phyloP scores from a whole-genome alignment of 2,888 invertebrate species.

The Agonum fuliginosum region DNA sequence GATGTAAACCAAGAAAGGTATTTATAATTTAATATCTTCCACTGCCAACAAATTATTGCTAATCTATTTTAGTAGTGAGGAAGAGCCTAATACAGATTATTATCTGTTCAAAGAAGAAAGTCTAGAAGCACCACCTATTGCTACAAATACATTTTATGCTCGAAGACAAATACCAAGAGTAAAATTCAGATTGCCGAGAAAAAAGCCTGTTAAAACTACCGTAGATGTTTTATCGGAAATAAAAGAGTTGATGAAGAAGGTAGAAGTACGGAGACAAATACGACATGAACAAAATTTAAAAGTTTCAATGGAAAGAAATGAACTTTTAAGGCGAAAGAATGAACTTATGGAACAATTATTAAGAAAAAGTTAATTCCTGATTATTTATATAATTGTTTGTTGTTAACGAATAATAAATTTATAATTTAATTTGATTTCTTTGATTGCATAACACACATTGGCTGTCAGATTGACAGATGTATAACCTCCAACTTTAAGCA shows the following conservation, averaged over 20 bases:
- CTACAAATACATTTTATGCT: neutral
- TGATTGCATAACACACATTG: neutral
- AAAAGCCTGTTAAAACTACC: slow-evolving; percentile 9
- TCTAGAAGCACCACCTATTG: slow-evolving; percentile 3
- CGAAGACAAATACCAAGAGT: neutral
- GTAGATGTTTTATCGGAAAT: slow-evolving; percentile 47
- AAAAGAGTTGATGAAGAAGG: slow-evolving; percentile 51
- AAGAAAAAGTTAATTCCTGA: neutral
- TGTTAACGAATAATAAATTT: too few species aligned
- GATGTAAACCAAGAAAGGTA: neutral
- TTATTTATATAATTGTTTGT: slow-evolving; percentile 10
- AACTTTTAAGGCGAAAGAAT: slow-evolving; percentile 40
- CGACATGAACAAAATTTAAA: slow-evolving; percentile 45
- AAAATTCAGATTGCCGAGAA: neutral
- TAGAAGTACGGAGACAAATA: slow-evolving; percentile 44
- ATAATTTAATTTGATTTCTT: too few species aligned
- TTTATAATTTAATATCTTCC: neutral
- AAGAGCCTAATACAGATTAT: neutral
- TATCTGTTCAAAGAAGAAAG: slow-evolving; percentile 15
- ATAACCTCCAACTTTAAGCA: slow-evolving; percentile 63
- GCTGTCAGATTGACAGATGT: neutral
- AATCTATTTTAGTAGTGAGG: slow-evolving; percentile 23
- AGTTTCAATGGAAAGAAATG: slow-evolving; percentile 41
- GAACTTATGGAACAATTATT: slow-evolving; percentile 42
- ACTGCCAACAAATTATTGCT: neutral